Base-by-base conservation (phyloP, 1,140 invertebrate genomes). In the Pissodes strobi region DNA sequence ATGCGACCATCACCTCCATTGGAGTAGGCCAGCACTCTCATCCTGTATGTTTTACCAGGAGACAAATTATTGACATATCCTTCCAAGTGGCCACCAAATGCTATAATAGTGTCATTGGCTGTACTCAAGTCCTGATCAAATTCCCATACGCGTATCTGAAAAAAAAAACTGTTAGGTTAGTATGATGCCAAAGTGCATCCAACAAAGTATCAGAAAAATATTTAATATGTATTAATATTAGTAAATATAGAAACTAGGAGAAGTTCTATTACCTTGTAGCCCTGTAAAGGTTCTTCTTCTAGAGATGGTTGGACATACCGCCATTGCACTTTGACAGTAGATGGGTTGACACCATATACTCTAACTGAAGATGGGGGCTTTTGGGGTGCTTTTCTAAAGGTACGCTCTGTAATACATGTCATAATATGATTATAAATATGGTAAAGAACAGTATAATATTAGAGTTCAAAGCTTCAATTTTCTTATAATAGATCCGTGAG, bases 1-100 rank as follows among this genome's bases (percentile, higher is more conserved):
- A 97, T 97, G 52, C 94, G 86, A 0, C 96, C 96, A 76, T 97
- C 94, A 0, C 96, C 96, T 21, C 95, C 96, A 68, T 91, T 89
- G 19, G 94, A 97, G 79, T 87, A 98, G 0, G 91, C 96, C 6
- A 97, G 82, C 0, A 98, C 93, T 77, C 96, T 83, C 71, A 98
- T 82, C 69, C 90, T 87, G 74, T 98, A 98, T 0, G 86, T 84
- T 78, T 94, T 94, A 17, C 92, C 93, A 1, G 92, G 91, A 3
- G 88, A 88, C 6, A 98, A 80, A 73, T 88, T 89, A 3, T 79
- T 80, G 8, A 98, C 88, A 66, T 87, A 87, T 0, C 88, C 87
- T 74, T 95, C 88, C 2, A 95, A 80, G 70, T 89, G 88, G 10
- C 85, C 84, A 41, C 91, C 92, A 62, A 90, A 84, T 58, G 82